phyloP scores from a whole-genome alignment of 1,140 invertebrate genomes.

The Cecropterus lyciades region DNA sequence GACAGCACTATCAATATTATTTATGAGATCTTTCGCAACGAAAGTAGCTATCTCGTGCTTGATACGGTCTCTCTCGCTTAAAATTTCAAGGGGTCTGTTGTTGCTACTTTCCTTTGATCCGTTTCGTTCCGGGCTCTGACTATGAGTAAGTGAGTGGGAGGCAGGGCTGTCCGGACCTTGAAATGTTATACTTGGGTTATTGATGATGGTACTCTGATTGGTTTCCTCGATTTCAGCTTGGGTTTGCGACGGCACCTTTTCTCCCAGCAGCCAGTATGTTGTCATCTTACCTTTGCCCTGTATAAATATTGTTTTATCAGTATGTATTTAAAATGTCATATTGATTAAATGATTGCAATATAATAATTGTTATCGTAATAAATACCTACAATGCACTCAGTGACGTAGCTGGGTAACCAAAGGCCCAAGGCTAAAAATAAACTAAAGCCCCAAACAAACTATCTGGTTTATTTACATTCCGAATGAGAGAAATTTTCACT shows the following conservation, averaged over 20 bases:
- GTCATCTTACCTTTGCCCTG: slow-evolving; percentile 94
- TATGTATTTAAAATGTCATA: too few relatives aligned
- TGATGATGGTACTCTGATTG: slow-evolving; percentile 49
- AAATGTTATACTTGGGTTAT: slow-evolving; percentile 76
- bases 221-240: slow-evolving; percentile 28
- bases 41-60: slow-evolving; percentile 80
- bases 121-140: slow-evolving; percentile 69
- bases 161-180: slow-evolving; percentile 79
- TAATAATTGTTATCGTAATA: background rate
- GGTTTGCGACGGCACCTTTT: slow-evolving; percentile 62
- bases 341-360: too few relatives aligned
- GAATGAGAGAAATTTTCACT: too few relatives aligned
- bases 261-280: slow-evolving; percentile 95
- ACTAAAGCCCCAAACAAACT: too few relatives aligned
- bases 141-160: slow-evolving; percentile 70
- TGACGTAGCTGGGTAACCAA: too few relatives aligned
- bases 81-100: slow-evolving; percentile 54
- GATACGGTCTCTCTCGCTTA: slow-evolving; percentile 71
- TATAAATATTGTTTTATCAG: too few relatives aligned
- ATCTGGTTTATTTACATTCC: too few relatives aligned
- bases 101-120: slow-evolving; percentile 53
- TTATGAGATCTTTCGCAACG: slow-evolving; percentile 77
- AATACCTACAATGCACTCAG: too few relatives aligned
- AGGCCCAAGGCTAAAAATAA: too few relatives aligned
- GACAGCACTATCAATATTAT: slow-evolving; percentile 75